These are phyloP conservation scores for Todiramphus chloris DNA, from an alignment of 2,113 vertebrate genomes.

Conservation along the genomic window DNA sequence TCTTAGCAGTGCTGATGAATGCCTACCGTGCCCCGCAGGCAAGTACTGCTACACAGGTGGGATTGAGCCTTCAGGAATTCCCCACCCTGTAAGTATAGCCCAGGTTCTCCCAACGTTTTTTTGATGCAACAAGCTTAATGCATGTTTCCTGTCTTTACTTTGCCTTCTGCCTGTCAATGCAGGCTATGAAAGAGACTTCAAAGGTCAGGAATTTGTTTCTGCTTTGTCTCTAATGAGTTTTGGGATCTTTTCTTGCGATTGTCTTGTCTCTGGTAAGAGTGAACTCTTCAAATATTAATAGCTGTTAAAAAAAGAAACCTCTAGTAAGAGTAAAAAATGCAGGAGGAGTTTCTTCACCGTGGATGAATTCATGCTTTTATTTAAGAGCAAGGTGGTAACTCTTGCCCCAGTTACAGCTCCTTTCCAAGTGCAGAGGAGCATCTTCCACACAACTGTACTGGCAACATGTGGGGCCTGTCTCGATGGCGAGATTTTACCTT, in stretches of 20 bases:
- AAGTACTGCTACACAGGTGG: conserved; percentile 81
- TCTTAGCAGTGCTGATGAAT: conserved; percentile 76
- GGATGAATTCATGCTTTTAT: not conserved
- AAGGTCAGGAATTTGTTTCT: not conserved
- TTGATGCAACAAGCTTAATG: not conserved
- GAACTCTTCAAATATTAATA: not conserved
- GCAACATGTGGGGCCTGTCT: not conserved
- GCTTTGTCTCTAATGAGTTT: not conserved
- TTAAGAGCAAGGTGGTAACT: not conserved
- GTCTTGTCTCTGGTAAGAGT: not conserved
- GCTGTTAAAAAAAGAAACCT: not conserved
- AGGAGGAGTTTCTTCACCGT: not conserved
- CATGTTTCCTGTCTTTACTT: not conserved
- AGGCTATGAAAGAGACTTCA: not conserved
- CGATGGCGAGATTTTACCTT: not conserved
- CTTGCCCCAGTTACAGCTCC: not conserved
- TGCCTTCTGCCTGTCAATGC: not conserved
- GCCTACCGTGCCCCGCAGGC: conserved; percentile 78
- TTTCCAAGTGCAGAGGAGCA: not conserved
- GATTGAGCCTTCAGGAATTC: conserved; percentile 72
- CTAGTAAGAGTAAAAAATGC: not conserved
- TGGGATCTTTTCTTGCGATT: not conserved
- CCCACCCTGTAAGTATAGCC: conserved; percentile 75
- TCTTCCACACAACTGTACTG: not conserved
- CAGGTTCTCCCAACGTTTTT: not conserved